phyloP scores from a whole-genome alignment of 2,113 vertebrate genomes.

The Sceloporus undulatus region DNA sequence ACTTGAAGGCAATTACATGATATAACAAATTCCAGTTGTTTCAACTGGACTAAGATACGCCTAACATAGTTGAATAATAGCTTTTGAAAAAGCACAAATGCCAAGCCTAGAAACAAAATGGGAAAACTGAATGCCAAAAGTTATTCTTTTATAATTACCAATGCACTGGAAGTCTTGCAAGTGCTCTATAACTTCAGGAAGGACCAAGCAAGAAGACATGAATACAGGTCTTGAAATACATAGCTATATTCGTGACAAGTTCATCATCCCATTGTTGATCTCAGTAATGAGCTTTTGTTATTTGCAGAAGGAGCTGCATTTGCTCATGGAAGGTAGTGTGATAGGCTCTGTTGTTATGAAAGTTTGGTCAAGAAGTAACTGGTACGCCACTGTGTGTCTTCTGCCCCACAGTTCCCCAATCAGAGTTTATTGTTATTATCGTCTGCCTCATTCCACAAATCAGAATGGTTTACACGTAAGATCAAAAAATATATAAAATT shows the following conservation, averaged over 20 bases:
- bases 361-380: constrained; percentile 64
- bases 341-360: constrained; percentile 66
- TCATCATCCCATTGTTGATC: constrained; percentile 45
- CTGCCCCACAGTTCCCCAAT: constrained; percentile 58
- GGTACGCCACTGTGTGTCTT: constrained; percentile 56
- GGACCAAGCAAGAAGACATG: background rate
- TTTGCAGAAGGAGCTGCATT: constrained; percentile 66
- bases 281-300: constrained; percentile 63
- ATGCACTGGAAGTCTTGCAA: constrained; percentile 39
- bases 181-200: constrained; percentile 48
- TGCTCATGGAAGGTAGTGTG: constrained; percentile 48
- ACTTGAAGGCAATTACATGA: too few relatives aligned
- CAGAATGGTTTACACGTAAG: too few relatives aligned
- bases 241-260: constrained; percentile 56
- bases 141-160: background rate
- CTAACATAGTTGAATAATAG: background rate
- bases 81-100: background rate
- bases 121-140: background rate
- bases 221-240: constrained; percentile 52
- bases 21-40: too few relatives aligned
- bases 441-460: too few relatives aligned
- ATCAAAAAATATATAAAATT: too few relatives aligned
- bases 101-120: background rate
- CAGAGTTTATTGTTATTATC: constrained; percentile 50
- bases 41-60: too few relatives aligned